Evolutionary conservation across 35 echinoderm and acorn worm genomes (phyloP), one percentile per base, ranked within the genome.

Genomic region (Lytechinus pictus): DNA sequence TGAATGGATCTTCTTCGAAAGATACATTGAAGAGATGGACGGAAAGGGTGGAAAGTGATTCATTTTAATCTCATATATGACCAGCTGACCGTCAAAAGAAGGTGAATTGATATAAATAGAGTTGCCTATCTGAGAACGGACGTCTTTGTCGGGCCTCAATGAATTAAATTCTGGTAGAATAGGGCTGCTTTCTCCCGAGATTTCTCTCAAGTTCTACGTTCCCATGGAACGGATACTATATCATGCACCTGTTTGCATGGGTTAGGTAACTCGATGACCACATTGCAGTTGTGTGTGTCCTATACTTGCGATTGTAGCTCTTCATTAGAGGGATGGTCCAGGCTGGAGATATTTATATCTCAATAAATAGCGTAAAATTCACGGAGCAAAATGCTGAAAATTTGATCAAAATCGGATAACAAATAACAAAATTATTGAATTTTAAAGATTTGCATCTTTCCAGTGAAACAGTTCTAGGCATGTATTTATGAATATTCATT

Each of bases 71-170:
- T 53, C 24, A 57, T 53, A 92, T 54, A 92, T 53, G 91, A 54
- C 55, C 53, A 92, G 55, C 91, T 53, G n/a, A 54, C 27, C 52
- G 27, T 92, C 54, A 92, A 92, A 92, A 57, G 14, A 57, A 54
- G 54, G 13, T 54, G 91, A 28, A 54, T 33, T 53, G 91, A 92
- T 92, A 54, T n/a, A 4, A 28, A 79, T 79, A 4, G 66, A 24
- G 66, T 24, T 24, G 66, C 66, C 6, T 79, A 24, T 79, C 66
- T 79, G 66, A 79, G 66, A 79, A 79, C n/a, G 66, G 66, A 79
- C 16, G 14, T 79, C 66, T 79, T 79, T 79, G 66, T 79, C 0
- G 66, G 66, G 4, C 66, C 19, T 16, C 66, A 79, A 79, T 79
- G n/a, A 79, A 79, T 79, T 79, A 16, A 79, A 79, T 79, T 79